Conservation (phyloP, 1,140 invertebrate genomes). For the Drosophila guanche region DNA sequence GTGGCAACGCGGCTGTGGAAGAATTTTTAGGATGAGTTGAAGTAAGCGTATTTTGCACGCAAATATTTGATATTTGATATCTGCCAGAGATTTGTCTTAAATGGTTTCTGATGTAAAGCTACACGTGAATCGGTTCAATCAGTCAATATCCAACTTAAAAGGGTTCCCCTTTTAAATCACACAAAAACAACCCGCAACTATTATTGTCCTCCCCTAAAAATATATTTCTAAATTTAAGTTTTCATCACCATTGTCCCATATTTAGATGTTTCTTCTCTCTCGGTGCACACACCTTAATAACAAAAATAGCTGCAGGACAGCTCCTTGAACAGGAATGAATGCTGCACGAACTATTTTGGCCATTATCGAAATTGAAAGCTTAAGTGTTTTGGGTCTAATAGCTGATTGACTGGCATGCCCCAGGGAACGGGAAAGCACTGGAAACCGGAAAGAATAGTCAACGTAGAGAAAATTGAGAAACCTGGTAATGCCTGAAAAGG, state of each 20-base stretch:
- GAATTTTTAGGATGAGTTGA: constrained; percentile 7
- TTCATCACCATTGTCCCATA: not conserved
- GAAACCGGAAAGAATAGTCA: constrained; percentile 28
- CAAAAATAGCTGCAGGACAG: not conserved
- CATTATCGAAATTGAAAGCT: constrained; percentile 32
- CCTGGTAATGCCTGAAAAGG: constrained; percentile 5
- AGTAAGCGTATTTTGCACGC: not conserved
- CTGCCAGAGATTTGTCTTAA: constrained; percentile 26
- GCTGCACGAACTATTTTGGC: constrained; percentile 10
- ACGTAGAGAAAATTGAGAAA: constrained; percentile 15
- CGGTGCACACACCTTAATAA: no score
- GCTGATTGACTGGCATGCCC: constrained; percentile 52
- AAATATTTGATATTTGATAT: constrained; percentile 54
- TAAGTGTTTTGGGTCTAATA: constrained; percentile 40
- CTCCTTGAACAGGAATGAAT: not conserved
- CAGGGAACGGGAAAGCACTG: constrained; percentile 17
- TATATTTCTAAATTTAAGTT: not conserved
- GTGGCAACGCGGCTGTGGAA: not conserved
- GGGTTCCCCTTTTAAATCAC: no score
- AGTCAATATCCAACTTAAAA: no score
- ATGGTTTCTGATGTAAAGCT: constrained; percentile 9
- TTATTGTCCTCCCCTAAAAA: not conserved
- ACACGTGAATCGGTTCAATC: no score
- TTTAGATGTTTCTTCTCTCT: constrained; percentile 8
- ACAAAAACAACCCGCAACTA: no score